Base-by-base conservation (phyloP, 2,113 vertebrate genomes). In the Archocentrus centrarchus region DNA sequence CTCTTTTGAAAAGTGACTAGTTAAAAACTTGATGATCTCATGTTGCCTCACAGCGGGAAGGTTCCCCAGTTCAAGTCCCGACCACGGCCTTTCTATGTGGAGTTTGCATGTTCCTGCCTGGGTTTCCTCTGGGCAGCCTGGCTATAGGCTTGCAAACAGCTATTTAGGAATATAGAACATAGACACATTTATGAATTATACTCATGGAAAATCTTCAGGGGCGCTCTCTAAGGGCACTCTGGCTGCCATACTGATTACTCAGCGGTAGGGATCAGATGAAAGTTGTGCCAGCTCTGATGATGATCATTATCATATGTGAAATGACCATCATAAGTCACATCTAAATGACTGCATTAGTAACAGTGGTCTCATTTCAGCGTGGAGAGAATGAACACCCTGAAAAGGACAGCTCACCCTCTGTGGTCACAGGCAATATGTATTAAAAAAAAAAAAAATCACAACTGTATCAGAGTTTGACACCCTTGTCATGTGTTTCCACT, bases 401-500 rank as follows among this genome's bases (percentile, higher is more conserved):
- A 53, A 7, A 41, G 18, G 39, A 32, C 73, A 64, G 6, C 53
- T 79, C 35, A 75, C 63, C 61, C 44, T 77, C 86, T 81, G 61
- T 75, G 59, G 59, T 86, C 80, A 85, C 11, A 68, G 80, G 63
- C n/a, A 81, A 84, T 86, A 79, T 89, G 89, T 63, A 39, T 95
- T 22, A 22, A 59, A 77, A 73, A 95, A 96, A 47, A 70, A 70
- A 15, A 15, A 22, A 96, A 95, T 94, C 95, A 44, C 24, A 37
- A 96, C 94, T 93, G 95, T 94, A 95, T 91, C 94, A 95, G 95
- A 95, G 96, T 95, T 95, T 95, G 94, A 97, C 96, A 83, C 94
- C 95, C 94, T 82, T 37, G 92, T 86, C 95, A 97, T 97, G 93
- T 97, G 97, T 97, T 98, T 98, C 97, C 97, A 98, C 97, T 98